These are phyloP conservation scores for Drosophila ogumai DNA, from an alignment of 1,140 invertebrate species.

Conservation along the genomic window DNA sequence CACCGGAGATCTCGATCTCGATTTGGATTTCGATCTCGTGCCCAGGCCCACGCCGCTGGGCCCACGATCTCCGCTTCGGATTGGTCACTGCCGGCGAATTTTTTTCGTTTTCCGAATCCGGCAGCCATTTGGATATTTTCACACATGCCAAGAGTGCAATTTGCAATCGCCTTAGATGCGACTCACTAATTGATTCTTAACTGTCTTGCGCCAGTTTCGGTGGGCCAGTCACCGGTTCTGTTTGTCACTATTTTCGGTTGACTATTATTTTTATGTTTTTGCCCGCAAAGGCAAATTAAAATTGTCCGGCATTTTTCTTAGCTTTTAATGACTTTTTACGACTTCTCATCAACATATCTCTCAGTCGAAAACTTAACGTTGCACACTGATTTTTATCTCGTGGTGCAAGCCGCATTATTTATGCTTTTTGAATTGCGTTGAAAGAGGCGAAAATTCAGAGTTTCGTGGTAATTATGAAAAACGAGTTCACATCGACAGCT, in stretches of 20 bases:
- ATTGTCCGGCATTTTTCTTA: conserved; percentile 15
- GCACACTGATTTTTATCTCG: conserved; percentile 15
- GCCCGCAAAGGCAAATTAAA: conserved; percentile 24
- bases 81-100: conserved; percentile 22
- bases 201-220: conserved; percentile 44
- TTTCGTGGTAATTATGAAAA: conserved; percentile 24
- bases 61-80: conserved; percentile 20
- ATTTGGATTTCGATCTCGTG: conserved; percentile 10
- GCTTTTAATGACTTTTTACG: conserved; percentile 11
- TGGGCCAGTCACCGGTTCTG: conserved; percentile 27
- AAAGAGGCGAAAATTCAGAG: conserved; percentile 1
- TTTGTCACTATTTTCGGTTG: conserved; percentile 25
- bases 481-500: conserved; percentile 23
- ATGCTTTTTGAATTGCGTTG: conserved; percentile 1
- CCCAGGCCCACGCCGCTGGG: conserved; percentile 14
- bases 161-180: conserved; percentile 64
- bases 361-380: conserved; percentile 1
- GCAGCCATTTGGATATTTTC: conserved; percentile 59
- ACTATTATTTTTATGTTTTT: conserved; percentile 27
- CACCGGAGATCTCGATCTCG: conserved; percentile 20
- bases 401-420: conserved; percentile 12
- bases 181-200: conserved; percentile 77
- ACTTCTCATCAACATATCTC: conserved; percentile 22
- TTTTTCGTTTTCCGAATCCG: conserved; percentile 37
- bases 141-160: conserved; percentile 59